A percentile compares a stretch with the other conserved stretches of the same genome.
phyloP scores from a whole-genome alignment of 2,888 invertebrate genomes.

The Drosophila macrospina region DNA sequence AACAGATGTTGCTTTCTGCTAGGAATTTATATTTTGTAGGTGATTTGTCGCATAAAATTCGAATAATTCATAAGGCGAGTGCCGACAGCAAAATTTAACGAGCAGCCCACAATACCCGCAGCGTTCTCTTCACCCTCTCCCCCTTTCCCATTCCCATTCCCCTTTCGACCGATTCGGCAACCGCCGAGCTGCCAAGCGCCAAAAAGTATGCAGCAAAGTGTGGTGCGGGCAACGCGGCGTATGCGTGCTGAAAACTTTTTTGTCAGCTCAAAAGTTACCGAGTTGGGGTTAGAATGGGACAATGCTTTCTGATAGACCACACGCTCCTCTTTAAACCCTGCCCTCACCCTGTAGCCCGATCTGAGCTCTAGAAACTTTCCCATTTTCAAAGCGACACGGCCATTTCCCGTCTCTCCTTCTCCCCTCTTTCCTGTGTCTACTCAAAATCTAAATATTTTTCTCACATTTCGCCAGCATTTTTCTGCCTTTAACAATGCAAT shows the following conservation, averaged over 20 bases:
- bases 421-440: slow-evolving; percentile 2
- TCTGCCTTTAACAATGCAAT: slow-evolving; percentile 56
- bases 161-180: slow-evolving; percentile 34
- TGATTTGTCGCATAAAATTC: slow-evolving; percentile 81
- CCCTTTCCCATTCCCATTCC: background rate
- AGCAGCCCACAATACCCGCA: slow-evolving; percentile 54
- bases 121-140: background rate
- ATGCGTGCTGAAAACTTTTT: slow-evolving; percentile 79
- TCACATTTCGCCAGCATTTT: slow-evolving; percentile 69
- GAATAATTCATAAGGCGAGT: slow-evolving; percentile 77
- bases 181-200: slow-evolving; percentile 71
- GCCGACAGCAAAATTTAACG: slow-evolving; percentile 70
- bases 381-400: slow-evolving; percentile 51
- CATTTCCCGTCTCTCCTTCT: background rate
- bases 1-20: slow-evolving; percentile 47
- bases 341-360: background rate
- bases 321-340: background rate
- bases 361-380: slow-evolving; percentile 56
- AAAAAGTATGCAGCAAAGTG: slow-evolving; percentile 75
- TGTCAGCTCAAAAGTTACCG: slow-evolving; percentile 69
- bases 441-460: slow-evolving; percentile 56
- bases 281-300: slow-evolving; percentile 36
- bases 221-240: slow-evolving; percentile 64
- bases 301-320: slow-evolving; percentile 11
- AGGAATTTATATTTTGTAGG: slow-evolving; percentile 80